phyloP scores from a whole-genome alignment of 2,888 invertebrate genomes.

The Sialis lutaria region DNA sequence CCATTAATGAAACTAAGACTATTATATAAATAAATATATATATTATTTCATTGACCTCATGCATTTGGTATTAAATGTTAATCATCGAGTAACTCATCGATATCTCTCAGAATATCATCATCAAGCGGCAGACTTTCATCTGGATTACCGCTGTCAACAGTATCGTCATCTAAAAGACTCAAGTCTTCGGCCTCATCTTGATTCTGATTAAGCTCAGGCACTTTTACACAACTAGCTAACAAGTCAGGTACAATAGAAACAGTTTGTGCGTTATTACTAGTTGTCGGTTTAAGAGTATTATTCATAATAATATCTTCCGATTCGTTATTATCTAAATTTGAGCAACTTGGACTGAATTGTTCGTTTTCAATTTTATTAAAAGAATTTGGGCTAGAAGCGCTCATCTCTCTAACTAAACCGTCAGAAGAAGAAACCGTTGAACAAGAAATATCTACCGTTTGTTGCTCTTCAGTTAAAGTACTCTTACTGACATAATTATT shows the following conservation, averaged over 20 bases:
- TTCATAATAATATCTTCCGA: too few species aligned
- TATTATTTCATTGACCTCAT: too few species aligned
- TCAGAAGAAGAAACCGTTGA: too few species aligned
- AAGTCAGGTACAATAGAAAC: constrained; percentile 1
- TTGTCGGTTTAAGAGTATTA: too few species aligned
- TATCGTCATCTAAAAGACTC: not conserved
- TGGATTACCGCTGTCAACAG: not conserved
- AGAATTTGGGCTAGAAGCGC: too few species aligned
- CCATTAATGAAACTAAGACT: too few species aligned
- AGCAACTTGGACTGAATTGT: too few species aligned
- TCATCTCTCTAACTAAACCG: too few species aligned
- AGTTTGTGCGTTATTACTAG: not conserved
- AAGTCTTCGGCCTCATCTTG: not conserved
- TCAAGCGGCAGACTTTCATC: constrained; percentile 10
- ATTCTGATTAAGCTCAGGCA: not conserved
- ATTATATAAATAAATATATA: too few species aligned
- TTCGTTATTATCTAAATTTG: too few species aligned
- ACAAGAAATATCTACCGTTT: too few species aligned
- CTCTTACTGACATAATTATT: not conserved
- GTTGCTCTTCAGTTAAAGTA: not conserved
- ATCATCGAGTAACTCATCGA: constrained; percentile 24
- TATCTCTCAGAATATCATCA: constrained; percentile 25
- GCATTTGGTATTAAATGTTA: constrained; percentile 5
- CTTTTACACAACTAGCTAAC: not conserved
- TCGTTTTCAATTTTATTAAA: too few species aligned